Percentiles rank a stretch among this genome's conserved stretches.
phyloP scores from a whole-genome alignment of 2,113 vertebrate genomes.

The Emberiza fucata region DNA sequence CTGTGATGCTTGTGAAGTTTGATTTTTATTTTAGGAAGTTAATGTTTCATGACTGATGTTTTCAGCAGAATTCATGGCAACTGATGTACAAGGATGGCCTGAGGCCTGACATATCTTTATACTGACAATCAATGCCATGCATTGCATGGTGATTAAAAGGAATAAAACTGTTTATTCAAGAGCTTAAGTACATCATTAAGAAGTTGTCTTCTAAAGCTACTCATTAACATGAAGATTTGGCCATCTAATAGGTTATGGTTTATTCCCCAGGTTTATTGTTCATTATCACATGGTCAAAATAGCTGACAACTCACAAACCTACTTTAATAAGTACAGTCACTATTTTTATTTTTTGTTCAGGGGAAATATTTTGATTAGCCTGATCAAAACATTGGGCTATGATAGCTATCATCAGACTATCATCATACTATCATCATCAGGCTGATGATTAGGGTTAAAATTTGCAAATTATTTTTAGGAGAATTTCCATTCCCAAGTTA shows the following conservation, averaged over 20 bases:
- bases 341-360: not conserved
- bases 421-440: not conserved
- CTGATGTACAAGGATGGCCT: not conserved
- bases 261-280: not conserved
- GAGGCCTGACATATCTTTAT: slow-evolving; percentile 38
- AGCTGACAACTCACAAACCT: not conserved
- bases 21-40: slow-evolving; percentile 23
- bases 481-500: not conserved
- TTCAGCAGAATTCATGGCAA: slow-evolving; percentile 14
- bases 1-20: slow-evolving; percentile 12
- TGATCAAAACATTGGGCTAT: not conserved
- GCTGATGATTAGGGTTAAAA: not conserved
- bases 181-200: slow-evolving; percentile 1
- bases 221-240: not conserved
- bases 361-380: not conserved
- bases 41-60: slow-evolving; percentile 30
- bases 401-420: not conserved
- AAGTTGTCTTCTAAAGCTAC: not conserved
- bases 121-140: slow-evolving; percentile 38
- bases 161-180: slow-evolving; percentile 13
- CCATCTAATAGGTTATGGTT: not conserved
- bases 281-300: not conserved
- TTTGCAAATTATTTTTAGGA: not conserved
- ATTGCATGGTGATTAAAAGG: slow-evolving; percentile 20
- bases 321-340: not conserved